phyloP scores from a whole-genome alignment of 2,113 vertebrate species.

The Seriola quinqueradiata region DNA sequence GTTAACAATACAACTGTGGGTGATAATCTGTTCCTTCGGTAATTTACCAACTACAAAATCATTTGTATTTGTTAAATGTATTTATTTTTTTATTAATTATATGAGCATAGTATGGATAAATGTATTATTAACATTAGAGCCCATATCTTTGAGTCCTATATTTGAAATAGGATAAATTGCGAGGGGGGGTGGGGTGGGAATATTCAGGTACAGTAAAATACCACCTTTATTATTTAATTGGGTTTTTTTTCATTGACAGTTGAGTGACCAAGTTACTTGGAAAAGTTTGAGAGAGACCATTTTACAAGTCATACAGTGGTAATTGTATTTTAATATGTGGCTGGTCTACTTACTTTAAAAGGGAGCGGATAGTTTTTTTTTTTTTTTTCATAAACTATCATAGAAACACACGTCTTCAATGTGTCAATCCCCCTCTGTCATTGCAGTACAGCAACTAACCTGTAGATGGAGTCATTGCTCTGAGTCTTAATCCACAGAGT shows the following conservation, averaged over 20 bases:
- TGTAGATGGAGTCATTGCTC: slow-evolving; percentile 74
- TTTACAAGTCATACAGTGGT: slow-evolving; percentile 71
- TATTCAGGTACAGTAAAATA: slow-evolving; percentile 68
- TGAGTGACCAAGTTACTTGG: slow-evolving; percentile 83
- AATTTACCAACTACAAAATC: slow-evolving; percentile 73
- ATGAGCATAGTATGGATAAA: slow-evolving; percentile 75
- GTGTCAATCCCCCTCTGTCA: slow-evolving; percentile 21
- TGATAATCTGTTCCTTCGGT: slow-evolving; percentile 60
- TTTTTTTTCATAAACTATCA: slow-evolving; percentile 25
- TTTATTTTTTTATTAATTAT: slow-evolving; percentile 86
- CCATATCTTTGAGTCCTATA: slow-evolving; percentile 72
- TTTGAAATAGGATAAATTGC: slow-evolving; percentile 61
- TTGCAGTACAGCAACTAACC: slow-evolving; percentile 75
- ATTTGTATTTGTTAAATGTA: slow-evolving; percentile 85
- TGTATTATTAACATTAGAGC: slow-evolving; percentile 73
- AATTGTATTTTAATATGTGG: slow-evolving; percentile 77
- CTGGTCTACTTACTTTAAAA: slow-evolving; percentile 80
- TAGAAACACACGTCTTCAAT: slow-evolving; percentile 15
- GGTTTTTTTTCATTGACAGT: slow-evolving; percentile 51
- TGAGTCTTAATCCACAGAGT: slow-evolving; percentile 44
- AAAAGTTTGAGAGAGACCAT: slow-evolving; percentile 73
- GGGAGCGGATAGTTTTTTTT: slow-evolving; percentile 44
- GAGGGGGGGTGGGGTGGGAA: slow-evolving; percentile 23
- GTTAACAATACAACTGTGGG: slow-evolving; percentile 61
- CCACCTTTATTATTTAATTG: slow-evolving; percentile 64